Evolutionary conservation across 1,140 invertebrate genomes (phyloP).

Genomic region (Leucophenga varia): DNA sequence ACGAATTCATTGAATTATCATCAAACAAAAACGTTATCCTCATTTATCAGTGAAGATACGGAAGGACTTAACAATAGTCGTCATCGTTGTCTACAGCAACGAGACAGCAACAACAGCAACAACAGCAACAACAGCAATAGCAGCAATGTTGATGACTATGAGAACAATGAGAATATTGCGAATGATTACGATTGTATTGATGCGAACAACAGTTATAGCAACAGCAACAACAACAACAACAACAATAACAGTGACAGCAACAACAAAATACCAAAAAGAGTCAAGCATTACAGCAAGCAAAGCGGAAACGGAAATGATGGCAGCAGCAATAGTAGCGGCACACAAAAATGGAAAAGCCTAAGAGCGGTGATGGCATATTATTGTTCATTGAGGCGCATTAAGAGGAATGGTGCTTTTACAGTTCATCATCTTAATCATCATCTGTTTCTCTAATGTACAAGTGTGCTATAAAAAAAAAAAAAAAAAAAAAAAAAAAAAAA

Average conservation of each 20-base stretch:
- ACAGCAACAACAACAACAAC: neutral
- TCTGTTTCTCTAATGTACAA: neutral
- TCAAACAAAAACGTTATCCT: slow-evolving; percentile 34
- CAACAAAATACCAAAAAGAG: too few species aligned
- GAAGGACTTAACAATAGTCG: slow-evolving; percentile 28
- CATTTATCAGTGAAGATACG: slow-evolving; percentile 42
- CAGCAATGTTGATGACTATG: too few species aligned
- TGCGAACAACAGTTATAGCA: slow-evolving; percentile 1
- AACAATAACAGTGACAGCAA: neutral
- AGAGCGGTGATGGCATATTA: slow-evolving; percentile 83
- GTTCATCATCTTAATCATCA: too few species aligned
- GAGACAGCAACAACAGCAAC: neutral
- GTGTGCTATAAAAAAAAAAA: too few species aligned
- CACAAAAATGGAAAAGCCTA: slow-evolving; percentile 81
- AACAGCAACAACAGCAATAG: neutral
- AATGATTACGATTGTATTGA: too few species aligned
- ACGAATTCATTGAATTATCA: slow-evolving; percentile 11
- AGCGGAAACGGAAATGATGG: neutral
- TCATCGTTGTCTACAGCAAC: neutral
- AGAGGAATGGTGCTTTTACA: slow-evolving; percentile 67
- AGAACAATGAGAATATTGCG: too few species aligned
- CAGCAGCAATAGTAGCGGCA: slow-evolving; percentile 57
- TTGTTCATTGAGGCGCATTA: slow-evolving; percentile 82
- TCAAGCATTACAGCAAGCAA: too few species aligned
- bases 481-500: too few species aligned